phyloP scores from a whole-genome alignment of 2,888 invertebrate genomes.

The Caenorhabditis doughertyi region DNA sequence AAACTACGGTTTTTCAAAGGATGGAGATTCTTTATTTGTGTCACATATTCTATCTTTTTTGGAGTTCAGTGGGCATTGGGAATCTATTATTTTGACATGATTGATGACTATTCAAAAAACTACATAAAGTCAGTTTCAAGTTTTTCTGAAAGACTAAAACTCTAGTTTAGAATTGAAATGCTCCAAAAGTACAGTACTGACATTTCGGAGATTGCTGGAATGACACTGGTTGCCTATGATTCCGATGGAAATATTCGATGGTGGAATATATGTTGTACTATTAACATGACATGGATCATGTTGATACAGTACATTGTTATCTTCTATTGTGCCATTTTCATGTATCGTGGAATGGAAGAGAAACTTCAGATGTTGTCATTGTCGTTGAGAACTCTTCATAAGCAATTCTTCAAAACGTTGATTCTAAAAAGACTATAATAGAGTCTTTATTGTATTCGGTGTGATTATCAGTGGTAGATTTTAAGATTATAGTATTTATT shows the following conservation, averaged over 20 bases:
- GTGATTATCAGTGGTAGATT: too few species aligned
- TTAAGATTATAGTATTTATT: too few species aligned
- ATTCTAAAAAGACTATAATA: constrained; percentile 9
- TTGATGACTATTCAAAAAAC: constrained; percentile 17
- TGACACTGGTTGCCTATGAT: constrained; percentile 14
- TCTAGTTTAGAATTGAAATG: constrained; percentile 6
- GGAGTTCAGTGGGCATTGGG: not conserved
- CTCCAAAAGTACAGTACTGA: constrained; percentile 13
- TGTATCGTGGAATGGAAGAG: constrained; percentile 20
- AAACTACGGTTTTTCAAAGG: not conserved
- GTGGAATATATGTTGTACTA: not conserved
- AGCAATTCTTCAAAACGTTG: constrained; percentile 17
- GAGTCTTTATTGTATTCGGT: too few species aligned
- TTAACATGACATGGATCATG: constrained; percentile 31
- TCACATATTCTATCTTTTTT: not conserved
- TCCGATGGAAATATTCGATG: not conserved
- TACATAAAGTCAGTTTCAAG: not conserved
- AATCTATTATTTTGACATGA: not conserved
- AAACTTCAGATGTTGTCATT: constrained; percentile 6
- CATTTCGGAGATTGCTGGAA: constrained; percentile 6
- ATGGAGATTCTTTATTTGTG: not conserved
- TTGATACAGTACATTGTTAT: constrained; percentile 29
- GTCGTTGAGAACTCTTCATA: constrained; percentile 11
- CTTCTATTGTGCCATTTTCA: constrained; percentile 12
- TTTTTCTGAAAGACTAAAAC: not conserved